These are phyloP conservation scores for Drosophila paramelanica DNA, from an alignment of 2,888 invertebrate genomes.

Conservation along the genomic window DNA sequence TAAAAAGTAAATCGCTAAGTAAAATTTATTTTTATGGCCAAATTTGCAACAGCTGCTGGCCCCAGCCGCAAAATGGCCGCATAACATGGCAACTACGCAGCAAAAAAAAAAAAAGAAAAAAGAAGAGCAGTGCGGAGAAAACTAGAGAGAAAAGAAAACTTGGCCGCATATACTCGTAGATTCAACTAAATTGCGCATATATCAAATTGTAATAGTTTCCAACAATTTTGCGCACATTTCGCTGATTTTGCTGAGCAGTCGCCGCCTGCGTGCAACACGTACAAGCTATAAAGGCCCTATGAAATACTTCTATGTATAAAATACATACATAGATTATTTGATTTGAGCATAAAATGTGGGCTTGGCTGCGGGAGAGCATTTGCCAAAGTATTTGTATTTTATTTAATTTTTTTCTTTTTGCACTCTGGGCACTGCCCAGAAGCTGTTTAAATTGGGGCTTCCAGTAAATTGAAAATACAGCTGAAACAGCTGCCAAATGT, in stretches of 20 bases:
- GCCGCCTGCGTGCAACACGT: constrained; percentile 65
- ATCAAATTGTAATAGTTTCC: constrained; percentile 74
- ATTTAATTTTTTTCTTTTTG: constrained; percentile 41
- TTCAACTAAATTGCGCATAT: constrained; percentile 74
- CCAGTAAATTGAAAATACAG: constrained; percentile 54
- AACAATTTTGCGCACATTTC: constrained; percentile 71
- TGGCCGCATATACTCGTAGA: constrained; percentile 60
- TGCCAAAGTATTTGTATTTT: constrained; percentile 47
- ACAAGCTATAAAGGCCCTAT: constrained; percentile 60
- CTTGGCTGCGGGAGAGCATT: constrained; percentile 17
- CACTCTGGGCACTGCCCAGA: constrained; percentile 24
- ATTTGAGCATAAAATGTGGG: constrained; percentile 48
- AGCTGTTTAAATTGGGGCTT: constrained; percentile 46
- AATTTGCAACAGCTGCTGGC: constrained; percentile 71
- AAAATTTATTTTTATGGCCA: constrained; percentile 70
- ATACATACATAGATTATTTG: constrained; percentile 56
- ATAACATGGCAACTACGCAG: constrained; percentile 57
- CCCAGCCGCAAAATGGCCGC: constrained; percentile 65
- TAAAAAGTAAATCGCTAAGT: constrained; percentile 64
- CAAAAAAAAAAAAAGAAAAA: constrained; percentile 2
- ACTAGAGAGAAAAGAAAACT: constrained; percentile 25
- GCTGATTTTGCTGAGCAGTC: constrained; percentile 54
- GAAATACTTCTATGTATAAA: constrained; percentile 38
- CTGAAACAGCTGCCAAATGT: constrained; percentile 53
- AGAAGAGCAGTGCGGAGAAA: background rate